A percentile compares a stretch with the other conserved stretches of the same genome.
Evolutionary conservation across 2,797 vertebrate species (phyloP).

Genomic region (Denticeps clupeoides): DNA sequence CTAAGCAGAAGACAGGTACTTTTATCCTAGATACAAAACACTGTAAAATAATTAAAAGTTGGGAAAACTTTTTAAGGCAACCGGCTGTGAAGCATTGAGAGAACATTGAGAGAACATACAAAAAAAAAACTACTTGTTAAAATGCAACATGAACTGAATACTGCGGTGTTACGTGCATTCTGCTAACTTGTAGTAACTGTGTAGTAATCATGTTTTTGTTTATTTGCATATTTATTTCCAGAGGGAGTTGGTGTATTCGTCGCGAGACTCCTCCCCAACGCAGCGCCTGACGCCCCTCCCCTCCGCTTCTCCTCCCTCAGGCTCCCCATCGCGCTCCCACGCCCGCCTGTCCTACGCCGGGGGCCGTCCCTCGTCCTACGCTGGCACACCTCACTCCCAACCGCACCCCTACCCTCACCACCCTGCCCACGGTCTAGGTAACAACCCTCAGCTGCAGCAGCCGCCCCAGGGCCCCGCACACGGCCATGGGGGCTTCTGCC

Average conservation of each 20-base stretch:
- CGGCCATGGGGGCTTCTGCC: constrained; percentile 64
- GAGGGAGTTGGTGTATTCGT: constrained; percentile 92
- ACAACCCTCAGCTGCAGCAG: constrained; percentile 39
- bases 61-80: no score
- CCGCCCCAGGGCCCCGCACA: constrained; percentile 49
- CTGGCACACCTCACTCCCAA: constrained; percentile 54
- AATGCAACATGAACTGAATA: no score
- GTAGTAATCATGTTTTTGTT: neutral
- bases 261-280: constrained; percentile 82
- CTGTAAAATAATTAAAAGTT: no score
- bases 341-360: constrained; percentile 85
- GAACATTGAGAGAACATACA: no score
- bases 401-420: constrained; percentile 54
- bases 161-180: no score
- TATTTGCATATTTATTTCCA: constrained; percentile 28
- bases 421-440: constrained; percentile 76
- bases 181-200: no score
- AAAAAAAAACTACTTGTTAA: no score
- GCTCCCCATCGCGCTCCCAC: constrained; percentile 72
- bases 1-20: no score
- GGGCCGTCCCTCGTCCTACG: constrained; percentile 81
- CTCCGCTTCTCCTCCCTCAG: constrained; percentile 69
- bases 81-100: no score
- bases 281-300: constrained; percentile 74
- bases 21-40: no score